A percentile compares a stretch with the other conserved stretches of the same genome.
Conservation (phyloP, 2,113 vertebrate species). For the Melanostigma gelatinosum region DNA sequence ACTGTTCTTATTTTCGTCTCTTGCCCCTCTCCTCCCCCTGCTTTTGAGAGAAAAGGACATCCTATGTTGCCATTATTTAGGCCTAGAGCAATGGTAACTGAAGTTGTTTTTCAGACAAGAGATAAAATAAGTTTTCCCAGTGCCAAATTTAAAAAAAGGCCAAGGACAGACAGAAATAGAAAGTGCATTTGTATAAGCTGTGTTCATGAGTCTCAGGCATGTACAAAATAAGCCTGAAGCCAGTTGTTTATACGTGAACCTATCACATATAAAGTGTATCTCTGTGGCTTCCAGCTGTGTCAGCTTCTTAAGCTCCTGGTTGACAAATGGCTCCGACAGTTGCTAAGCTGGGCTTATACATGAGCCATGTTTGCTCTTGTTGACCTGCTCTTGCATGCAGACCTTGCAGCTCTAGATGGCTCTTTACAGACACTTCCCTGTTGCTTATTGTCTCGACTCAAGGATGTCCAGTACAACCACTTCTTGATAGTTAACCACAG, state of each 20-base stretch:
- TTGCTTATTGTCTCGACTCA: background rate
- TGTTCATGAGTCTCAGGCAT: background rate
- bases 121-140: background rate
- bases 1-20: background rate
- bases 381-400: background rate
- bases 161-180: background rate
- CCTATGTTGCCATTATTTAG: background rate
- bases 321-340: slow-evolving; percentile 1
- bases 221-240: background rate
- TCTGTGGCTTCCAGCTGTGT: background rate
- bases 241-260: background rate
- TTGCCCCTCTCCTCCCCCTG: background rate
- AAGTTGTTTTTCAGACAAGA: background rate
- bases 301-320: background rate
- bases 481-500: background rate
- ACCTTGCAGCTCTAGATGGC: background rate
- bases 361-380: background rate
- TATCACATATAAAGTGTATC: background rate
- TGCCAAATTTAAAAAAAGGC: background rate
- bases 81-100: background rate
- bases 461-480: background rate
- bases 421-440: background rate
- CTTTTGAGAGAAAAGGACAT: background rate
- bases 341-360: background rate
- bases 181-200: background rate